Evolutionary conservation across 2,797 vertebrate genomes (phyloP), one percentile per base, ranked within the genome.

Genomic region (Acanthiza pusilla): DNA sequence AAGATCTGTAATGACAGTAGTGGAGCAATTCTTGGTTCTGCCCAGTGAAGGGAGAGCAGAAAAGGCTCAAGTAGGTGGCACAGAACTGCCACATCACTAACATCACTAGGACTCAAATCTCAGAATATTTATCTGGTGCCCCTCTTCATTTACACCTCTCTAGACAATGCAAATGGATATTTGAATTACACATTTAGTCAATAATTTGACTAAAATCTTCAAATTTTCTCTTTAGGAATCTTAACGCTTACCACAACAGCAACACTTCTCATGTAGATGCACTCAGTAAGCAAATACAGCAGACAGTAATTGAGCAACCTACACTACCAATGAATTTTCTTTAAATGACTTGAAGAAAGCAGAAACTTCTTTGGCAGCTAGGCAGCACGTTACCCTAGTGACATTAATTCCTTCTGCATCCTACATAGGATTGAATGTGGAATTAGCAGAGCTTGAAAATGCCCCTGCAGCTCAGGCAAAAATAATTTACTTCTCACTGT

Each of bases 351-450:
- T 84, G 60, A 90, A 94, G 75, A 90, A 93, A 94, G 61, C 74
- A 82, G 30, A 36, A 62, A 90, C 91, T 96, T 87, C 47, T 96
- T 65, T 74, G 30, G 84, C 87, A 93, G 66, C 58, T 45, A 84
- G 42, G 85, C 76, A 92, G 82, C 68, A 91, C 72, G 75, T 68
- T 92, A 66, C 79, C 82, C 79, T 88, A 88, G 75, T 89, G 93
- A 94, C 82, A 85, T 92, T 68, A 92, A 94, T 91, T 94, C 79
- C 51, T 81, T 81, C 76, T 83, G 55, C 51, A 83, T 85, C 65
- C 63, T 80, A 17, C 32, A 13, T 27, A 62, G 66, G 66, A 61
- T 9, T 84, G 58, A 92, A 85, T n/a, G 43, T 43, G 55, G 70
- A 88, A 94, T 86, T 91, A 94, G 62, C 40, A 63, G 62, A 86